Evolutionary conservation across 2,113 vertebrate species (phyloP).

Genomic region (Lota lota): DNA sequence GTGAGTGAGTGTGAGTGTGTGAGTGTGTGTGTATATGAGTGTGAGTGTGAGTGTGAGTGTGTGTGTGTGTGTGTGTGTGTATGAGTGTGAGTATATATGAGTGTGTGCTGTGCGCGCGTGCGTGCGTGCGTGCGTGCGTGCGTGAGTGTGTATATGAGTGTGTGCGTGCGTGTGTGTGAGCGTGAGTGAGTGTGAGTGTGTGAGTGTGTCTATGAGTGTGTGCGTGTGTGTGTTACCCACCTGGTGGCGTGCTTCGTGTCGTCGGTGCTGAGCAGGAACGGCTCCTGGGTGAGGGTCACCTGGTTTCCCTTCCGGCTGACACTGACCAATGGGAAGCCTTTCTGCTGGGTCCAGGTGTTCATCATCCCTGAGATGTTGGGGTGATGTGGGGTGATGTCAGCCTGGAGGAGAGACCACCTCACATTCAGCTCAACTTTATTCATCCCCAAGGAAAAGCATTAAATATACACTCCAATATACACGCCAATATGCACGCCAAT

Average conservation of each 20-base stretch:
- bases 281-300: constrained; percentile 83
- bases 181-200: neutral
- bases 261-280: constrained; percentile 79
- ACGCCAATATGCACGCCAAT: too few species aligned
- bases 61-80: too few species aligned
- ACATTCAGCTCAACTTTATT: too few species aligned
- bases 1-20: too few species aligned
- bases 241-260: constrained; percentile 67
- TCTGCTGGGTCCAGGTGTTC: constrained; percentile 89
- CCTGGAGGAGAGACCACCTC: constrained; percentile 21
- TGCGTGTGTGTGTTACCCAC: constrained; percentile 47
- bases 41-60: too few species aligned
- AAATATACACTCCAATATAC: too few species aligned
- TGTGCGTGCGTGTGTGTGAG: neutral
- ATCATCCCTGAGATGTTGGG: constrained; percentile 86
- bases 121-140: too few species aligned
- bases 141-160: too few species aligned
- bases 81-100: too few species aligned
- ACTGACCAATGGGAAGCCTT: constrained; percentile 92
- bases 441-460: too few species aligned
- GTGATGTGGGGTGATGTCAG: constrained; percentile 72
- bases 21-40: too few species aligned
- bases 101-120: too few species aligned
- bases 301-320: constrained; percentile 74
- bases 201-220: neutral